These are phyloP conservation scores for Lithobates sylvaticus DNA, from an alignment of 2,797 vertebrate genomes.

Conservation along the genomic window DNA sequence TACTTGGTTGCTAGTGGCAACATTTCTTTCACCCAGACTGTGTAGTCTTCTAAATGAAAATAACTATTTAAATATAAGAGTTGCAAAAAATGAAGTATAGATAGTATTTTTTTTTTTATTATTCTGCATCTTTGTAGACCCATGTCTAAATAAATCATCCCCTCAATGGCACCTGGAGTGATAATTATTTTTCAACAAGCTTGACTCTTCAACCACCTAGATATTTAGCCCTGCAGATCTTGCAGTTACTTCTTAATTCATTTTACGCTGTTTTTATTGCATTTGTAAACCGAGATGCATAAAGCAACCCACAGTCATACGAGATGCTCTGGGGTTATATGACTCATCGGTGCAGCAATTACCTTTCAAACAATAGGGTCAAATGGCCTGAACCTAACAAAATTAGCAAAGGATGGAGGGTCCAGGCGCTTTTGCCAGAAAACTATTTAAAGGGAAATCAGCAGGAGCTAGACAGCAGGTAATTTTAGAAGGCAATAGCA, in stretches of 20 bases:
- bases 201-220: constrained; percentile 52
- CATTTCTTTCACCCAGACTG: too few relatives aligned
- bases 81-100: too few relatives aligned
- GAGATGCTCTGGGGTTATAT: constrained; percentile 53
- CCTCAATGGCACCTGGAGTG: background rate
- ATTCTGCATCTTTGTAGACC: too few relatives aligned
- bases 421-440: constrained; percentile 56
- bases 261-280: constrained; percentile 69
- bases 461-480: constrained; percentile 53
- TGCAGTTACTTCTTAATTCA: constrained; percentile 66
- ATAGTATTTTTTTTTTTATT: too few relatives aligned
- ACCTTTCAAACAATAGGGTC: constrained; percentile 66
- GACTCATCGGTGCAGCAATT: constrained; percentile 72
- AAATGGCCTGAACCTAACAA: constrained; percentile 68
- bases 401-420: constrained; percentile 56
- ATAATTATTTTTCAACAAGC: constrained; percentile 36
- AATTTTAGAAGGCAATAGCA: constrained; percentile 56
- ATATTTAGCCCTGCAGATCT: constrained; percentile 40
- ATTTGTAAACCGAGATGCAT: constrained; percentile 69
- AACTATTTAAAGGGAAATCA: constrained; percentile 57
- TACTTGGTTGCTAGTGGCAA: too few relatives aligned
- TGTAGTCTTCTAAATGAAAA: too few relatives aligned
- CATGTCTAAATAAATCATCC: background rate
- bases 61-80: too few relatives aligned
- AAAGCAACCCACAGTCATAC: constrained; percentile 65